Percentiles rank a stretch among this genome's conserved stretches.
Conservation (phyloP, 2,113 vertebrate genomes). For the Mirza zaza region DNA sequence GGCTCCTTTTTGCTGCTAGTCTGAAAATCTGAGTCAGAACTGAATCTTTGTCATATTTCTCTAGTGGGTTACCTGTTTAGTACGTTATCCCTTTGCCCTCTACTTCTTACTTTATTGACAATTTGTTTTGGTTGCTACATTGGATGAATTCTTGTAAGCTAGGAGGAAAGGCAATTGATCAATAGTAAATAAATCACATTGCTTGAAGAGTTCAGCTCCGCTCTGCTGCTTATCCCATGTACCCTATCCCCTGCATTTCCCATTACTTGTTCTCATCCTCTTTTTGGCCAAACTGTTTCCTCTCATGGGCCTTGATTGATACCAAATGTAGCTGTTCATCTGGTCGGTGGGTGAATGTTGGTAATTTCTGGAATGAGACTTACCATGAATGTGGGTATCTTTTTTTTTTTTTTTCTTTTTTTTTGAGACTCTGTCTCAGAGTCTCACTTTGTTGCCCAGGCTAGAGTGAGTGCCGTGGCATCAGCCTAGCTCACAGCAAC, state of each 20-base stretch:
- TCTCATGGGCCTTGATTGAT: background rate
- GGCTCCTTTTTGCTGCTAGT: background rate
- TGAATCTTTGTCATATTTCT: background rate
- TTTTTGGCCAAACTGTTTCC: background rate
- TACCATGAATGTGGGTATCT: background rate
- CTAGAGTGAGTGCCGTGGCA: too few species aligned
- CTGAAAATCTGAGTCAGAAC: background rate
- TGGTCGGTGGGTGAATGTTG: background rate
- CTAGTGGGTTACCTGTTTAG: background rate
- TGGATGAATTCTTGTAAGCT: background rate
- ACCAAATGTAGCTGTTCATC: background rate
- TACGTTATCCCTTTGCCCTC: background rate
- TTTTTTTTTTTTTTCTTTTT: too few species aligned
- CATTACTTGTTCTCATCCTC: background rate
- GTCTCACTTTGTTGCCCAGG: too few species aligned
- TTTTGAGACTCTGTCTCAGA: too few species aligned
- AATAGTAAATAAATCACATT: background rate
- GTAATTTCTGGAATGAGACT: background rate
- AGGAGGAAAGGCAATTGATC: background rate
- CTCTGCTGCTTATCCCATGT: background rate
- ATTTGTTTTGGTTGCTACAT: background rate
- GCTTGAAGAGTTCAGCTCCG: background rate
- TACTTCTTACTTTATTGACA: slow-evolving; percentile 2
- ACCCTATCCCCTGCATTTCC: background rate
- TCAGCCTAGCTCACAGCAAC: too few species aligned